Base-by-base conservation (phyloP, 2,797 vertebrate species). In the Allobates femoralis region DNA sequence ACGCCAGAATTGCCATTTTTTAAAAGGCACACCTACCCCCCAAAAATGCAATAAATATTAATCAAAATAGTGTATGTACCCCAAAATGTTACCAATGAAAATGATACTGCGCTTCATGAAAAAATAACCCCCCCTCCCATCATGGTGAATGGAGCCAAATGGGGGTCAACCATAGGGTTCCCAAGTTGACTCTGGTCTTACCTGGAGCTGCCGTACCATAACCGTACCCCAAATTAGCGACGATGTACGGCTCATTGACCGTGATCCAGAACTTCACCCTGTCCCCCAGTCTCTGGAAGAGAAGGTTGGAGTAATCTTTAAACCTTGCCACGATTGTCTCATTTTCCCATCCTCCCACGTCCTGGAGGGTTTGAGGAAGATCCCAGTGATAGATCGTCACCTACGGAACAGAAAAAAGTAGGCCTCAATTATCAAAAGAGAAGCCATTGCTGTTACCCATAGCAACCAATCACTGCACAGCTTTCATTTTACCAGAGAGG, bases 231-330 rank as follows among this genome's bases (percentile, higher is more conserved):
- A 95, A 18, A 69, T 93, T 93, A 0, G 97, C 96, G 0, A 96
- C 30, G 88, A 95, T 96, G 86, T 95, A 98, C 0, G 97, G 98
- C 89, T 99, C 98, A 71, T 99, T 99, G 74, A 99, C 60, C 0
- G 98, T 99, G 89, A 99, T 96, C 98, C 98, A 99, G 81, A 96
- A 96, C 91, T 98, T 98, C 56, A 99, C 97, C 91, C 96, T 98
- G 83, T 96, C 90, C 41, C 98, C 98, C 23, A 99, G 93, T 51
- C 90, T 95, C 73, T 90, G 93, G 91, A 98, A 99, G 58, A 99
- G 93, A 62, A 99, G 46, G 1, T 98, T 92, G n/a, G 97, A 96
- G 7, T 99, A 99, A 8, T 98, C 96, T 83, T 88, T 96, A 91
- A 97, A 99, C 74, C 90, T 93, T 62, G 87, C 79, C 46, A 99